Conservation (phyloP, 2,888 invertebrate genomes). For the Gibbula magus region DNA sequence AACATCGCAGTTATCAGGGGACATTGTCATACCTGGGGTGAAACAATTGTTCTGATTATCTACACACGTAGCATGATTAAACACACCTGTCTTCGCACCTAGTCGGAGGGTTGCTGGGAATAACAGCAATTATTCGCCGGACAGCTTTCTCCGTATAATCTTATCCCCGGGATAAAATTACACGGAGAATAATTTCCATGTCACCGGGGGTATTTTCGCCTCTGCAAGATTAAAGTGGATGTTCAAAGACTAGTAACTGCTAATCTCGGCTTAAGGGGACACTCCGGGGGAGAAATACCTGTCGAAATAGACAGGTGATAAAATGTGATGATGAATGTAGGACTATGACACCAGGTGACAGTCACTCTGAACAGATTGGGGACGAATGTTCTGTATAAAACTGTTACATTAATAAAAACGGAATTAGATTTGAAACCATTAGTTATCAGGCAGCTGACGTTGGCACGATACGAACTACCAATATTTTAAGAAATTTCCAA, state of each 20-base stretch:
- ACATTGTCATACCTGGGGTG: constrained; percentile 2
- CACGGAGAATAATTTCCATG: constrained; percentile 1
- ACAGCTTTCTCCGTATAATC: background rate
- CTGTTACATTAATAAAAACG: no score
- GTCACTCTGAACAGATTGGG: background rate
- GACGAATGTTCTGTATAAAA: background rate
- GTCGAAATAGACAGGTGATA: background rate
- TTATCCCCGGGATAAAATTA: constrained; percentile 5
- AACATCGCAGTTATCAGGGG: background rate
- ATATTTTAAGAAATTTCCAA: no score
- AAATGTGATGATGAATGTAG: background rate
- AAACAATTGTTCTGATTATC: constrained; percentile 5
- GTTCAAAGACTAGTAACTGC: background rate
- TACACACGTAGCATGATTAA: background rate
- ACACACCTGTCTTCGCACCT: background rate
- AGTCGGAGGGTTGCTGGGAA: background rate
- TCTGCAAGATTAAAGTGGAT: background rate
- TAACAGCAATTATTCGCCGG: background rate
- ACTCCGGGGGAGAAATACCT: constrained; percentile 4
- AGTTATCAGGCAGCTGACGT: no score
- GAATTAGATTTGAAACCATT: no score
- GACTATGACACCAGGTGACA: background rate
- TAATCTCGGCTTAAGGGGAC: background rate
- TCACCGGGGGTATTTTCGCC: constrained; percentile 11
- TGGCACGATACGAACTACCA: no score